Evolutionary conservation across 92 coral and sea anemone species (phyloP).

Genomic region (Muricea muricata): DNA sequence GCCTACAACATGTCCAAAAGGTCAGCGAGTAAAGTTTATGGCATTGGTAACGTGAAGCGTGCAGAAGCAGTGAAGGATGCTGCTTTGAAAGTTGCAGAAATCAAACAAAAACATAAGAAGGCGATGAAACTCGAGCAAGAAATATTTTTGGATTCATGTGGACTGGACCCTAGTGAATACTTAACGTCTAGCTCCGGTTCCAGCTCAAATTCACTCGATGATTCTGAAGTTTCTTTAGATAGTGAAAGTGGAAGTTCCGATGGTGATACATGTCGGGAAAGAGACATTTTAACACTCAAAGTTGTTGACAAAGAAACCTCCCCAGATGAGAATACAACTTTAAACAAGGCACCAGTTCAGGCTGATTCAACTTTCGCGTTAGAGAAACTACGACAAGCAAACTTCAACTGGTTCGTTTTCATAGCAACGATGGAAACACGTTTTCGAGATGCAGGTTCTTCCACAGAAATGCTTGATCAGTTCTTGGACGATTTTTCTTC

Average conservation of each 20-base stretch:
- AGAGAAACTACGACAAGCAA: slow-evolving; percentile 46
- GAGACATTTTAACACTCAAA: too few relatives aligned
- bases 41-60: slow-evolving; percentile 46
- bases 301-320: not conserved
- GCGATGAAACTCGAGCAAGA: slow-evolving; percentile 36
- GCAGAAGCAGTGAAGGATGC: slow-evolving; percentile 49
- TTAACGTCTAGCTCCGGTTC: too few relatives aligned
- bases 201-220: slow-evolving; percentile 32
- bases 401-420: slow-evolving; percentile 63
- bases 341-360: not conserved
- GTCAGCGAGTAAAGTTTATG: slow-evolving; percentile 52
- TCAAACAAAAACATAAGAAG: slow-evolving; percentile 13
- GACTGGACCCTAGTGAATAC: slow-evolving; percentile 42
- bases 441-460: slow-evolving; percentile 39
- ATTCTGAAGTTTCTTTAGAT: slow-evolving; percentile 49
- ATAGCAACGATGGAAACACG: slow-evolving; percentile 23
- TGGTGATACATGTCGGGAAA: too few relatives aligned
- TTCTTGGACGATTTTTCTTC: slow-evolving; percentile 49
- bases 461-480: slow-evolving; percentile 42
- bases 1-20: slow-evolving; percentile 53
- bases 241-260: slow-evolving; percentile 35
- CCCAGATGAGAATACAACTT: not conserved
- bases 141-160: slow-evolving; percentile 50
- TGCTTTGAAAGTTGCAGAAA: slow-evolving; percentile 16
- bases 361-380: slow-evolving; percentile 35